Evolutionary conservation across 2,113 vertebrate species (phyloP).

Genomic region (Tragulus kanchil): DNA sequence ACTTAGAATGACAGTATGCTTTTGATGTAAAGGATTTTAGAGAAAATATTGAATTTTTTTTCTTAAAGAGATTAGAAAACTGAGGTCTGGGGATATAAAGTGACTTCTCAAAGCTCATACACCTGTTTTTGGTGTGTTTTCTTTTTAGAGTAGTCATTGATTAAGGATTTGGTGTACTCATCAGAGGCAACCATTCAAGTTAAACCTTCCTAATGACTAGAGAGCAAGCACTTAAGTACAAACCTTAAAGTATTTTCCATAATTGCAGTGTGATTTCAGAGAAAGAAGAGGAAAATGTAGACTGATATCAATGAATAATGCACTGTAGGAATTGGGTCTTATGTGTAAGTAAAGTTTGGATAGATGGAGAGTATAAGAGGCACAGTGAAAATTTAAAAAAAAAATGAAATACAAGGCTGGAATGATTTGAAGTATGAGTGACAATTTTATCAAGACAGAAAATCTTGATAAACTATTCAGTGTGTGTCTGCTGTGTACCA

Average conservation of each 20-base stretch:
- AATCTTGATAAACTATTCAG: not conserved
- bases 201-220: not conserved
- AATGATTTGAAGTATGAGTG: not conserved
- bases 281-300: not conserved
- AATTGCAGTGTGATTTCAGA: not conserved
- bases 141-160: not conserved
- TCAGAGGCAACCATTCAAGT: not conserved
- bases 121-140: not conserved
- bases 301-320: not conserved
- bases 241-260: not conserved
- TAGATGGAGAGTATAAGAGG: not conserved
- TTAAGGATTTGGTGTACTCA: slow-evolving; percentile 27
- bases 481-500: not conserved
- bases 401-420: not conserved
- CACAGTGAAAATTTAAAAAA: not conserved
- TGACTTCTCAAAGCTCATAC: slow-evolving; percentile 22
- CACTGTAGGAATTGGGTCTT: not conserved
- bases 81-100: not conserved
- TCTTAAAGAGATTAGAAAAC: slow-evolving; percentile 45
- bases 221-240: not conserved
- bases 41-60: slow-evolving; percentile 51
- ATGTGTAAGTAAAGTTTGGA: not conserved
- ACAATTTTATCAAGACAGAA: not conserved
- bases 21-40: slow-evolving; percentile 4
- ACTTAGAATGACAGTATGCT: not conserved